Percentiles rank a stretch among this genome's conserved stretches.
Conservation (phyloP, 2,113 vertebrate genomes). For the Meles meles region DNA sequence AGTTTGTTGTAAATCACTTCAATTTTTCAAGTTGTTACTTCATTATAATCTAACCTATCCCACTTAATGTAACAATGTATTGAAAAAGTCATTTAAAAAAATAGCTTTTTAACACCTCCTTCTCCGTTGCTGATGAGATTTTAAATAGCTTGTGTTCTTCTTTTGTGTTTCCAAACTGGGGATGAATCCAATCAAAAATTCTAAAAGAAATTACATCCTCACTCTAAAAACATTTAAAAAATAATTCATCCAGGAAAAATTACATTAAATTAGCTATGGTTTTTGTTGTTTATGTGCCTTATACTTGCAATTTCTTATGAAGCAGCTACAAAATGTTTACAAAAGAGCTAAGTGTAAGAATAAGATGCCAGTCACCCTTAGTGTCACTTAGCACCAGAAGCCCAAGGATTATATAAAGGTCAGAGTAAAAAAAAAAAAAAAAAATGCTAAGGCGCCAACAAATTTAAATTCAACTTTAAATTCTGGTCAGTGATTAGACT, state of each 20-base stretch:
- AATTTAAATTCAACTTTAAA: conserved; percentile 28
- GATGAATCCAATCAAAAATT: conserved; percentile 52
- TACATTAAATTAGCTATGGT: neutral
- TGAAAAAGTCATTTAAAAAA: neutral
- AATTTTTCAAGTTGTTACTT: conserved; percentile 18
- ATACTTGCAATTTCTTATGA: conserved; percentile 46
- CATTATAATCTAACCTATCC: neutral
- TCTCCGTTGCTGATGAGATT: neutral
- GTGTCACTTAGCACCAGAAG: conserved; percentile 32
- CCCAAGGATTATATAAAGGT: conserved; percentile 55
- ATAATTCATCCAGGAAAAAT: conserved; percentile 57
- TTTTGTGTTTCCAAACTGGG: conserved; percentile 38
- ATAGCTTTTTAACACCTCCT: neutral
- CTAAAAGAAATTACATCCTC: conserved; percentile 44
- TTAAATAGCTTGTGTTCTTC: conserved; percentile 35
- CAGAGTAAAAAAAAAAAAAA: neutral
- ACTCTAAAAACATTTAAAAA: conserved; percentile 68
- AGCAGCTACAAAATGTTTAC: conserved; percentile 52
- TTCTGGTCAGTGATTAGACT: neutral
- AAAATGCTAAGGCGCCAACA: neutral
- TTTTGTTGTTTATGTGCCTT: conserved; percentile 27
- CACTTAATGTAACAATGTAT: neutral
- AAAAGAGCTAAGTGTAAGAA: conserved; percentile 50
- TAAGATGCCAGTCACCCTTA: conserved; percentile 42
- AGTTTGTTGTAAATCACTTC: neutral